phyloP scores from a whole-genome alignment of 2,888 invertebrate species.

The Crematogaster levior region DNA sequence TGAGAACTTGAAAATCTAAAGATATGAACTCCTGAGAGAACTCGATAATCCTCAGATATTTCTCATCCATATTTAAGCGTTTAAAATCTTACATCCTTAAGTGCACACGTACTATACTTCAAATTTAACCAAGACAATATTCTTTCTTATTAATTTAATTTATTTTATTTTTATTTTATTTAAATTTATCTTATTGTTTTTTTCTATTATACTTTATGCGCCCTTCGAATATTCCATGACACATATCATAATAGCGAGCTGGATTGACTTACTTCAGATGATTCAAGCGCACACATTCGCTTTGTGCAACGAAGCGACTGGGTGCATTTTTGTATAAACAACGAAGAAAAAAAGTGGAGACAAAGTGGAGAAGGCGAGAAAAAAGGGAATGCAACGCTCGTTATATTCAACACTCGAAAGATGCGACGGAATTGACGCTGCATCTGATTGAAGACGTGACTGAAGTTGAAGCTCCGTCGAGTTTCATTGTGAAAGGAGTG shows the following conservation, averaged over 20 bases:
- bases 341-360: conserved; percentile 39
- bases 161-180: too few relatives aligned
- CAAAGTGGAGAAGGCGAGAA: neutral
- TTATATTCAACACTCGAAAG: conserved; percentile 66
- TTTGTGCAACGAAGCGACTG: conserved; percentile 41
- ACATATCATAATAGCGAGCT: neutral
- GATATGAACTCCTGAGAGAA: neutral
- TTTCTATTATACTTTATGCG: neutral
- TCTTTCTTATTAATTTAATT: too few relatives aligned
- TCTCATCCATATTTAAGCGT: neutral
- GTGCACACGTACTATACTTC: neutral
- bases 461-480: neutral
- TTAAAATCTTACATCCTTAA: neutral
- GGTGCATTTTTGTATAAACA: conserved; percentile 58
- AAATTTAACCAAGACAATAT: neutral
- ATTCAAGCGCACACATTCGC: conserved; percentile 15
- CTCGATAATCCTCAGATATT: neutral
- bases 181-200: neutral
- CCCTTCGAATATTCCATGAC: neutral
- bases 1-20: neutral
- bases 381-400: conserved; percentile 61
- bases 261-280: neutral
- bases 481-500: neutral
- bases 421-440: neutral
- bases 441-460: neutral